Base-by-base conservation (phyloP, 1,140 invertebrate genomes). In the Dryas iulia region DNA sequence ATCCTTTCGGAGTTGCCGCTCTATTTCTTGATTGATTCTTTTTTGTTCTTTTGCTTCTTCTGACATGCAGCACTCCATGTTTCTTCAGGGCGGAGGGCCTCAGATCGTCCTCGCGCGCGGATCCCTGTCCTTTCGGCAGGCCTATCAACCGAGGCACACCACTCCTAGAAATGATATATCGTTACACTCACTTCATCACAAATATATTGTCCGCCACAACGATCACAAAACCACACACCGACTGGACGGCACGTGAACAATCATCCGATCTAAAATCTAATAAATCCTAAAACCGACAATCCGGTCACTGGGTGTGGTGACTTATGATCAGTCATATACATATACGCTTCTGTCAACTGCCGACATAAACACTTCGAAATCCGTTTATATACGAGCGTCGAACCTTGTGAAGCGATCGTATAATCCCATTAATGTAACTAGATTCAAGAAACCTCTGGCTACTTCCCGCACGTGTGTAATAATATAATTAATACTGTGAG, bases 21-120 rank as follows among this genome's bases (percentile, higher is more conserved):
- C 99, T 91, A 99, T 99, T 95, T 99, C 99, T 94, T 99, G 98
- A 94, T 99, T 99, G 93, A 99, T 99, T 92, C 98, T 95, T 95
- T 99, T 99, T 94, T 99, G 99, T 95, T 99, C 99, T 94, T 99
- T 98, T 88, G 98, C 98, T 95, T 99, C 99, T 94, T 99, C 99
- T 91, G 98, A 99, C 93, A 99, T 95, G 95, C 99, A 99, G 95
- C 99, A 99, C 96, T 98, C 98, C 98, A 99, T 99, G 94, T 94
- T 96, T 89, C 79, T 81, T 89, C 83, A 87, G 84, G 84, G 89
- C 90, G 88, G 86, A 89, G 89, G 79, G 90, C 87, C 89, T 90
- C 83, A 83, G 79, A 77, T 81, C 74, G 86, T 89, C 87, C 87
- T 87, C 87, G 76, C 84, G 87, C 84, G 86, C 86, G 89, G 89